Percentiles rank a stretch among this genome's conserved stretches.
Conservation (phyloP, 2,888 invertebrate genomes). For the Clivina fossor region DNA sequence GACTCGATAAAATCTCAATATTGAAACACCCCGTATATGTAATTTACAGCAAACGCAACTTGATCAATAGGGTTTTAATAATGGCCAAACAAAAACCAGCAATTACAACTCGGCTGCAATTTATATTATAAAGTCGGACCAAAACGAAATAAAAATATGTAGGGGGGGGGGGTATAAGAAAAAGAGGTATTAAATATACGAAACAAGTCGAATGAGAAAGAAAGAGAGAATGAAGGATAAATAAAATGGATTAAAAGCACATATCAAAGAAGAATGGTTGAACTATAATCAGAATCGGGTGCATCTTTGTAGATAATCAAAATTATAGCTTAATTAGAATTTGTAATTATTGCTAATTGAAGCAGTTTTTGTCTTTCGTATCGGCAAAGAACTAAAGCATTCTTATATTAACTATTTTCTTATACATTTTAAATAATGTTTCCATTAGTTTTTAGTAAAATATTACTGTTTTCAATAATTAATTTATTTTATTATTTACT, state of each 20-base stretch:
- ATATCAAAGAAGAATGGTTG: constrained; percentile 7
- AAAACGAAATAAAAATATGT: too few relatives aligned
- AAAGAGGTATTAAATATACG: not conserved
- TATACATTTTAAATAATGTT: too few relatives aligned
- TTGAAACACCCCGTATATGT: too few relatives aligned
- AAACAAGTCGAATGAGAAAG: constrained; percentile 2
- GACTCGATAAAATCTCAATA: too few relatives aligned
- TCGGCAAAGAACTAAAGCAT: too few relatives aligned
- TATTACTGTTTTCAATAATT: too few relatives aligned
- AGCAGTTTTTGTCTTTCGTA: not conserved
- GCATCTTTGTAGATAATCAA: too few relatives aligned
- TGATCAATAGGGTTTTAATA: constrained; percentile 28
- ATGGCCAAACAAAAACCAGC: constrained; percentile 21
- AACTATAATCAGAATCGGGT: too few relatives aligned
- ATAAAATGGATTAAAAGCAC: not conserved
- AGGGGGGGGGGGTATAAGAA: too few relatives aligned
- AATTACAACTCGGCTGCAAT: constrained; percentile 20
- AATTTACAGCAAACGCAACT: constrained; percentile 6
- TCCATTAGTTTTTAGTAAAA: too few relatives aligned
- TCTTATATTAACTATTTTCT: too few relatives aligned
- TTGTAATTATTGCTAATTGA: constrained; percentile 19
- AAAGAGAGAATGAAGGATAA: constrained; percentile 8
- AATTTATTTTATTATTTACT: too few relatives aligned
- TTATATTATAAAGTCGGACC: constrained; percentile 13
- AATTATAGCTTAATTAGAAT: constrained; percentile 27